A percentile compares a stretch with the other conserved stretches of the same genome.
phyloP scores from a whole-genome alignment of 2,888 invertebrate species.

The Camptogramma bilineatum region DNA sequence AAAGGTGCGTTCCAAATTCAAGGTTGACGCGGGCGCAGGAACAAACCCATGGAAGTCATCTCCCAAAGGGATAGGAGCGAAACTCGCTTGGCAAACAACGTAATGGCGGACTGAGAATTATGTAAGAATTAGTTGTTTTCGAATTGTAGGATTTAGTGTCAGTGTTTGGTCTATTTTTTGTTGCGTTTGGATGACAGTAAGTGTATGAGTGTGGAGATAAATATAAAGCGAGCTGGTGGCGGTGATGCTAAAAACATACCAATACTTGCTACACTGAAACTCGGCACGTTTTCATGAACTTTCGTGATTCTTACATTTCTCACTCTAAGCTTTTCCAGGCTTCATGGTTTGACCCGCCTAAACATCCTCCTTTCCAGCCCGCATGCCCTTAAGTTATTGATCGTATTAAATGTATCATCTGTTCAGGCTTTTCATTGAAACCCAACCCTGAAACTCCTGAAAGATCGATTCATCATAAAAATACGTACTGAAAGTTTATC shows the following conservation, averaged over 20 bases:
- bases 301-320: neutral
- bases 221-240: constrained; percentile 69
- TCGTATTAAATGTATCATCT: constrained; percentile 3
- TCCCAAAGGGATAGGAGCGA: constrained; percentile 60
- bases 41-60: constrained; percentile 71
- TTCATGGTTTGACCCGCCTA: neutral
- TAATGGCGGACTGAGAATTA: constrained; percentile 77
- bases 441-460: neutral
- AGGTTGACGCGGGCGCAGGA: constrained; percentile 79
- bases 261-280: constrained; percentile 31
- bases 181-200: constrained; percentile 67
- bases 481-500: neutral
- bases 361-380: neutral
- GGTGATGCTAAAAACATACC: constrained; percentile 36
- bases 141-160: constrained; percentile 52
- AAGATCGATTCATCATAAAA: neutral
- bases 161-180: constrained; percentile 43
- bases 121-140: constrained; percentile 77
- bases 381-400: constrained; percentile 18
- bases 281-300: constrained; percentile 10
- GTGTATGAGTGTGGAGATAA: constrained; percentile 68
- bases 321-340: neutral
- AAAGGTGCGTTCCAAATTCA: constrained; percentile 84
- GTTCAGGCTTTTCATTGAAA: neutral
- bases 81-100: constrained; percentile 64